phyloP scores from a whole-genome alignment of 1,140 invertebrate genomes.

The Dufourea novaeangliae region DNA sequence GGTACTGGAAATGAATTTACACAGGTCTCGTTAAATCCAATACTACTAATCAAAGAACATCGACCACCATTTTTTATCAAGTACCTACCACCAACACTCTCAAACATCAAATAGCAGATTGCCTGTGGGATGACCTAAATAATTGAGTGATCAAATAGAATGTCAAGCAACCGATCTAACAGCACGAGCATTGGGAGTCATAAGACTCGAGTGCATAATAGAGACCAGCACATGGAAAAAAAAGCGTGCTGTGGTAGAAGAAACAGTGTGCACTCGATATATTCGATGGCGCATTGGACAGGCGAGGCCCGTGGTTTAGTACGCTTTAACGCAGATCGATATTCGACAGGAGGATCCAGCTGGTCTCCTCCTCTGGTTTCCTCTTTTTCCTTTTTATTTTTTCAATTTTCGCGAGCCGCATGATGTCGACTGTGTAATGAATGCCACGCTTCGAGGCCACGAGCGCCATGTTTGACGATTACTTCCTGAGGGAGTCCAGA shows the following conservation, averaged over 20 bases:
- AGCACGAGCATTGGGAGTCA: slow-evolving; percentile 15
- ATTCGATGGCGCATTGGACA: no score
- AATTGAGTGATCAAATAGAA: neutral
- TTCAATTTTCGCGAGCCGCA: slow-evolving; percentile 47
- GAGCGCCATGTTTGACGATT: slow-evolving; percentile 31
- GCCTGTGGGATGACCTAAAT: slow-evolving; percentile 16
- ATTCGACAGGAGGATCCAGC: slow-evolving; percentile 22
- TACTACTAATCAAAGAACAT: no score
- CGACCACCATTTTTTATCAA: no score
- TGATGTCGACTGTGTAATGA: slow-evolving; percentile 44
- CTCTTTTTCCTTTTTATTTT: neutral
- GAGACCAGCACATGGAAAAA: neutral
- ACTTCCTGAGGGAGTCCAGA: neutral
- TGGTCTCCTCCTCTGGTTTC: neutral
- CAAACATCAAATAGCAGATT: neutral
- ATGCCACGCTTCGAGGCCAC: slow-evolving; percentile 57
- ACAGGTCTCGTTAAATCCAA: no score
- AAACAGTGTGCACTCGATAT: neutral
- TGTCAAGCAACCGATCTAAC: neutral
- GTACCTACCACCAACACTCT: no score
- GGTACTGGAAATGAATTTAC: no score
- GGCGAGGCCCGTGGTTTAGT: slow-evolving; percentile 34
- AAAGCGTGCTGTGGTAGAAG: neutral
- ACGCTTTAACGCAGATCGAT: slow-evolving; percentile 53
- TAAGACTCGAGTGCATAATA: neutral